Conservation (phyloP, 2,888 invertebrate genomes). For the Agonum fuliginosum region DNA sequence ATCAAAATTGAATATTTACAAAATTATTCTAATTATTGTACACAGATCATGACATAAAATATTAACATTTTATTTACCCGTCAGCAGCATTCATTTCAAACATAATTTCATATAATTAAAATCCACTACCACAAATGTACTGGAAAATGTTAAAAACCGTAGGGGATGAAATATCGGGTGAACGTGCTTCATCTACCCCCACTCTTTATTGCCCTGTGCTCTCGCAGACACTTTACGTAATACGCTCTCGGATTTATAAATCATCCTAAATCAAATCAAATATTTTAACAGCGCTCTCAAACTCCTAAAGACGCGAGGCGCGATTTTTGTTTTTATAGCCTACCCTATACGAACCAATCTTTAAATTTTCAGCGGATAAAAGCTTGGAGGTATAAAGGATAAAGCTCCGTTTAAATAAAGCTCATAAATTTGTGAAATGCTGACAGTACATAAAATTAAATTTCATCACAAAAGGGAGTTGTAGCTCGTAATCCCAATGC, state of each 20-base stretch:
- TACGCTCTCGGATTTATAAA: conserved; percentile 30
- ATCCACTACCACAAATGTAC: too few relatives aligned
- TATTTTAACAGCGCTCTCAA: conserved; percentile 29
- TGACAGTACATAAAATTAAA: conserved; percentile 13
- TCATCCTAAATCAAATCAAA: conserved; percentile 42
- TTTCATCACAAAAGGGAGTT: background rate
- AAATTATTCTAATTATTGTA: too few relatives aligned
- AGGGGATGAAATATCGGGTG: too few relatives aligned
- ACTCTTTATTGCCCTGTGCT: background rate
- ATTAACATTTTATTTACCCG: too few relatives aligned
- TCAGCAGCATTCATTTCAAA: too few relatives aligned
- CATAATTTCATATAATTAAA: too few relatives aligned
- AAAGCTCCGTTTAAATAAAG: conserved; percentile 1
- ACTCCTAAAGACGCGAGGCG: background rate
- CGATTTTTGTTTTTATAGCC: conserved; percentile 22
- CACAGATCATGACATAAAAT: too few relatives aligned
- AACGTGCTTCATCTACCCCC: background rate
- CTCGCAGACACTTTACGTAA: conserved; percentile 21
- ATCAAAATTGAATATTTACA: too few relatives aligned
- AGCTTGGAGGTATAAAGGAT: background rate
- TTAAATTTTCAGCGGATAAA: conserved; percentile 9
- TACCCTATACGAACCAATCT: background rate
- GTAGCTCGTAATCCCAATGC: background rate
- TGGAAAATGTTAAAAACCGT: too few relatives aligned
- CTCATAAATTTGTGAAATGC: conserved; percentile 4